A percentile compares a stretch with the other conserved stretches of the same genome.
phyloP scores from a whole-genome alignment of 2,888 invertebrate species.

The Disparrhopalites patrizii region DNA sequence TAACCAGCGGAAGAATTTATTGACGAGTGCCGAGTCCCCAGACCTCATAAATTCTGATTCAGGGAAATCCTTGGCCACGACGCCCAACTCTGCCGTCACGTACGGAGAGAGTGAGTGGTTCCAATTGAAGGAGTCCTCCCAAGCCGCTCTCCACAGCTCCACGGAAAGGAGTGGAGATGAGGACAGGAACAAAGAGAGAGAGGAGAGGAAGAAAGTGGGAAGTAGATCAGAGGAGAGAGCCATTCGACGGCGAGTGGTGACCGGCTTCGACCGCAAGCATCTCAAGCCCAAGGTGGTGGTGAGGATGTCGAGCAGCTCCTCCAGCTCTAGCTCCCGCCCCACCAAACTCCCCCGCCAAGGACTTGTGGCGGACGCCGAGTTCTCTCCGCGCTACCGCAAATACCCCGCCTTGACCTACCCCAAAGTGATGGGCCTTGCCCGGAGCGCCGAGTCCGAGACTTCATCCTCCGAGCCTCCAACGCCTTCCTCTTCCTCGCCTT shows the following conservation, averaged over 20 bases:
- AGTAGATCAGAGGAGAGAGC: neutral
- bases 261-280: neutral
- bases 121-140: slow-evolving; percentile 21
- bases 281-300: neutral
- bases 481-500: neutral
- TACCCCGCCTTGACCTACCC: neutral
- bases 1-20: slow-evolving; percentile 6
- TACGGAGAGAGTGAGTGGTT: slow-evolving; percentile 49
- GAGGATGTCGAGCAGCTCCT: neutral
- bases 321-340: neutral
- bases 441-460: neutral
- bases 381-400: neutral
- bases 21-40: slow-evolving; percentile 11
- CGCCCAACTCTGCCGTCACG: slow-evolving; percentile 35
- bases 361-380: neutral
- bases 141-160: neutral
- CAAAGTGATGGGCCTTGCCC: neutral
- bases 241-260: neutral
- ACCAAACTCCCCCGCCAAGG: neutral
- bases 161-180: neutral
- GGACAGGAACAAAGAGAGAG: neutral
- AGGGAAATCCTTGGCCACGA: neutral
- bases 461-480: neutral
- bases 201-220: neutral
- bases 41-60: slow-evolving; percentile 28